These are phyloP conservation scores for Lasioglossum pauxillum DNA, from an alignment of 2,888 invertebrate genomes.

Conservation along the genomic window DNA sequence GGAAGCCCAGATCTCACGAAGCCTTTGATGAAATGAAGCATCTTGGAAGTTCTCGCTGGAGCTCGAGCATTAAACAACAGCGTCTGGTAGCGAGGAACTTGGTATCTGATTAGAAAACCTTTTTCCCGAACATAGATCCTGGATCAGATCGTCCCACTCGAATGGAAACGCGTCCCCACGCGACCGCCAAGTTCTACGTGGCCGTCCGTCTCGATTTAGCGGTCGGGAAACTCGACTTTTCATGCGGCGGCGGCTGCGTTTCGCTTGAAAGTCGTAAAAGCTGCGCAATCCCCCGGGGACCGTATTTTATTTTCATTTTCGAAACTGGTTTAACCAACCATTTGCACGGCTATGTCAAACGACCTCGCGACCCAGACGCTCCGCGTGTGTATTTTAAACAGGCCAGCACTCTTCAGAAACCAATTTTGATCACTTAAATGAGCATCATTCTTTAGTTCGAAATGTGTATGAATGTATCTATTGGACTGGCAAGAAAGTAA, in stretches of 20 bases:
- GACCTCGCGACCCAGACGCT: not conserved
- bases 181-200: not conserved
- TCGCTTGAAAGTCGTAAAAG: slow-evolving; percentile 4
- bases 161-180: not conserved
- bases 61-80: not conserved
- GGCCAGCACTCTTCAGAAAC: not conserved
- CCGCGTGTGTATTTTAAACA: not conserved
- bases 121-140: not conserved
- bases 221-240: not conserved
- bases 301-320: not conserved
- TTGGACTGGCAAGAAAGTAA: no score
- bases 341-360: not conserved
- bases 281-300: not conserved
- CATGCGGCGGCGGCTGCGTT: not conserved
- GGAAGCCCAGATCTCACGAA: not conserved
- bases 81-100: not conserved
- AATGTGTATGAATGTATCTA: no score
- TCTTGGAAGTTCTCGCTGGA: not conserved
- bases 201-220: slow-evolving; percentile 10
- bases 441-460: not conserved
- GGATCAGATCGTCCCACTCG: not conserved
- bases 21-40: not conserved
- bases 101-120: slow-evolving; percentile 10
- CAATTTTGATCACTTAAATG: not conserved
- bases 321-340: slow-evolving; percentile 1